Percentiles rank a stretch among this genome's conserved stretches.
phyloP scores from a whole-genome alignment of 2,113 vertebrate genomes.

The Ellobius talpinus region DNA sequence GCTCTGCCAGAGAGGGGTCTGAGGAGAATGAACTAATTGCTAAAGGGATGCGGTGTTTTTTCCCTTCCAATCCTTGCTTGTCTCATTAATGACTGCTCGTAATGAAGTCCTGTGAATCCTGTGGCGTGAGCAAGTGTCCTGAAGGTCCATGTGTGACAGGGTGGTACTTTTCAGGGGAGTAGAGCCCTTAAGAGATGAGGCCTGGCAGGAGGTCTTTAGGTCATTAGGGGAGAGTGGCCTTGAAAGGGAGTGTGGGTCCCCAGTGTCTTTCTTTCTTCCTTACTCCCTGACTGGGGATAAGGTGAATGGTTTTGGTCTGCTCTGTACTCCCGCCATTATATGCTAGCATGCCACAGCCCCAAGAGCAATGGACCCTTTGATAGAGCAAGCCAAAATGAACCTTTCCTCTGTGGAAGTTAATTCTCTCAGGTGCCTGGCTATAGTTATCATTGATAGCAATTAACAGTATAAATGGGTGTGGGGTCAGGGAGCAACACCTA shows the following conservation, averaged over 20 bases:
- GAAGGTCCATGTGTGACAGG: too few relatives aligned
- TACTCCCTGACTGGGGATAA: background rate
- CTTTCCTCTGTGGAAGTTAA: background rate
- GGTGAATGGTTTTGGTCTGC: background rate
- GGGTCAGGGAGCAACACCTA: background rate
- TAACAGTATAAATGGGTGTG: background rate
- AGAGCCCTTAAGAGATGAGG: background rate
- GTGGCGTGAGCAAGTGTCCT: background rate
- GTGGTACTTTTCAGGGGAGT: background rate
- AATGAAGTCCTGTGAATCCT: background rate
- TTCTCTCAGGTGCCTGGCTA: background rate
- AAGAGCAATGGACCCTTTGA: background rate
- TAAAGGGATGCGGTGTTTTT: background rate
- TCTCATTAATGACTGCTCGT: background rate
- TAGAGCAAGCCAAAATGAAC: background rate
- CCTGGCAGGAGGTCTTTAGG: background rate
- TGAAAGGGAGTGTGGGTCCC: background rate
- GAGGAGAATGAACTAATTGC: constrained; percentile 49
- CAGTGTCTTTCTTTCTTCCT: background rate
- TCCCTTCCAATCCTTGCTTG: background rate
- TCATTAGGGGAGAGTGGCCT: background rate
- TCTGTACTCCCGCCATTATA: background rate
- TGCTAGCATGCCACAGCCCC: background rate
- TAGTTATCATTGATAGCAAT: background rate
- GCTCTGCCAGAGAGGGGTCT: background rate